A percentile compares a stretch with the other conserved stretches of the same genome.
Conservation (phyloP, 1,140 invertebrate species). For the Whitmania pigra region DNA sequence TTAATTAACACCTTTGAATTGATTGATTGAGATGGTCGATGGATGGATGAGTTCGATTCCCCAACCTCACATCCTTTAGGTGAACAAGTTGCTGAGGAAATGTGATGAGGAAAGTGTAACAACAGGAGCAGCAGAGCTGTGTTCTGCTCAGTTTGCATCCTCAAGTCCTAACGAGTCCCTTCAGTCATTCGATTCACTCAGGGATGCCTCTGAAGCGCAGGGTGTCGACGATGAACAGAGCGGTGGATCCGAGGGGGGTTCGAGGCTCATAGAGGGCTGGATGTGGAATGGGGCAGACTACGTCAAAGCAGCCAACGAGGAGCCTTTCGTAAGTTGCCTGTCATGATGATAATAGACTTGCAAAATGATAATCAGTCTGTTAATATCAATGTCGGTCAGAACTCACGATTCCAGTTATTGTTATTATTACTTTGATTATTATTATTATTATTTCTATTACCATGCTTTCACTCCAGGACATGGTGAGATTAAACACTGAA, state of each 20-base stretch:
- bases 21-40: too few species aligned
- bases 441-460: too few species aligned
- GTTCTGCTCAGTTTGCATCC: background rate
- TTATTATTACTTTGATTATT: too few species aligned
- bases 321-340: constrained; percentile 53
- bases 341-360: background rate
- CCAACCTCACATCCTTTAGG: background rate
- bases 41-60: too few species aligned
- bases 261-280: constrained; percentile 42
- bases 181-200: background rate
- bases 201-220: background rate
- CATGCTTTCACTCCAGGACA: constrained; percentile 45
- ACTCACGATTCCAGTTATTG: too few species aligned
- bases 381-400: too few species aligned
- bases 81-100: background rate
- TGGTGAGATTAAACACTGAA: constrained; percentile 75
- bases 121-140: background rate
- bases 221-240: background rate
- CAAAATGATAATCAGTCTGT: too few species aligned
- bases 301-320: constrained; percentile 41
- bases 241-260: background rate
- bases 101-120: background rate
- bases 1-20: too few species aligned
- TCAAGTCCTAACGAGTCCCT: background rate
- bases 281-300: constrained; percentile 36